Evolutionary conservation across 2,888 invertebrate genomes (phyloP).

Genomic region (Doris montereyensis): DNA sequence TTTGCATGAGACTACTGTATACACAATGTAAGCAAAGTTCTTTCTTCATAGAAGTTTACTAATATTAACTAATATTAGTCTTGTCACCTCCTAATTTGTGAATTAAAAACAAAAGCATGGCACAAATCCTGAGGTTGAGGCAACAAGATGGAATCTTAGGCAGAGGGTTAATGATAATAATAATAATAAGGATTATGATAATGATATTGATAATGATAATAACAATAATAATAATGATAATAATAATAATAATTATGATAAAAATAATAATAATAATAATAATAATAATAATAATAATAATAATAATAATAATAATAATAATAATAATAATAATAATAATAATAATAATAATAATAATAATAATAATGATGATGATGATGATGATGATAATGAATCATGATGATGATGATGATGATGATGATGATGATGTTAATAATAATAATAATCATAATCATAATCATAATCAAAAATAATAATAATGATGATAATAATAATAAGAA

Average conservation of each 20-base stretch:
- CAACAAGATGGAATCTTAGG: too few species aligned
- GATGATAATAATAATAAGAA: not conserved
- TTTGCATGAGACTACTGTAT: too few species aligned
- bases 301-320: not conserved
- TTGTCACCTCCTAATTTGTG: too few species aligned
- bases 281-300: not conserved
- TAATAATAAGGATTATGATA: not conserved
- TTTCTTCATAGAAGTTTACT: too few species aligned
- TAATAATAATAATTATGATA: not conserved
- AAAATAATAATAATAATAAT: not conserved
- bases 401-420: not conserved
- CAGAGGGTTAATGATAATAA: not conserved
- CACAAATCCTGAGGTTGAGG: too few species aligned
- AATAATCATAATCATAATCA: not conserved
- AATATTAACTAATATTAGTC: too few species aligned
- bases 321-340: not conserved
- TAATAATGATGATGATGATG: not conserved
- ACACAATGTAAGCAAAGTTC: too few species aligned
- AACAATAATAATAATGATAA: not conserved
- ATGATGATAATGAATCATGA: not conserved
- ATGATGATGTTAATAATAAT: not conserved
- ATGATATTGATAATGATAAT: not conserved
- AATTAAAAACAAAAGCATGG: too few species aligned
- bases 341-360: not conserved
- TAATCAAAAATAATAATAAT: not conserved